Evolutionary conservation across 2,797 vertebrate genomes (phyloP), one percentile per base, ranked within the genome.

Genomic region (Bucorvus abyssinicus): DNA sequence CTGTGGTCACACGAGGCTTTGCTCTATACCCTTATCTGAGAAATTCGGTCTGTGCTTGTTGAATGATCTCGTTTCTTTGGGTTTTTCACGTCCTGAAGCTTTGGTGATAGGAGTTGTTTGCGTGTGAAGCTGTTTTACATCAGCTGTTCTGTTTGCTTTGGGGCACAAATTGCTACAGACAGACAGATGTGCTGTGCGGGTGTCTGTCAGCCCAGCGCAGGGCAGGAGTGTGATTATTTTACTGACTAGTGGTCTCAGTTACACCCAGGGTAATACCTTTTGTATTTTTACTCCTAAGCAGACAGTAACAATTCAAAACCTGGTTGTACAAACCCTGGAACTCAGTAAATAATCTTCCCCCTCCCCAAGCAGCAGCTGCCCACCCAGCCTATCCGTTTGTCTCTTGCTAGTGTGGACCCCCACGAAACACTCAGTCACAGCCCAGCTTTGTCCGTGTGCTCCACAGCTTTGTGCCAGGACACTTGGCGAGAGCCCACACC

Each of bases 371-470:
- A 69, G 60, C 12, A 77, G 56, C 68, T 68, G 34, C 83, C 69
- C 64, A 10, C 29, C 36, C 42, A 40, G 2, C 0, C n/a, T n/a
- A 30, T 5, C 36, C 11, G 1, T 34, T 44, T 75, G 53, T 29
- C 57, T 84, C 57, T 36, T 26, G 34, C 42, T 69, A 26, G 29
- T 3, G 10, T 13, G 20, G 29, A 55, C 69, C 14, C 20, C 60
- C 64, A 45, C 42, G 42, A 23, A 65, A 73, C 0, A 2, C 30
- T 40, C 7, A 10, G 45, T 21, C 14, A 8, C 2, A 4, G 19
- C 24, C 42, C 24, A 22, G 59, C 42, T 44, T 32, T 50, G 42
- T 9, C n/a, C 20, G 5, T 4, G 19, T 34, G 19, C 27, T 40
- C 40, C 32, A 40, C 2, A 45, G 45, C 55, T 68, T 26, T 26